Evolutionary conservation across 1,140 invertebrate species (phyloP).

Genomic region (Diachasma alloeum): DNA sequence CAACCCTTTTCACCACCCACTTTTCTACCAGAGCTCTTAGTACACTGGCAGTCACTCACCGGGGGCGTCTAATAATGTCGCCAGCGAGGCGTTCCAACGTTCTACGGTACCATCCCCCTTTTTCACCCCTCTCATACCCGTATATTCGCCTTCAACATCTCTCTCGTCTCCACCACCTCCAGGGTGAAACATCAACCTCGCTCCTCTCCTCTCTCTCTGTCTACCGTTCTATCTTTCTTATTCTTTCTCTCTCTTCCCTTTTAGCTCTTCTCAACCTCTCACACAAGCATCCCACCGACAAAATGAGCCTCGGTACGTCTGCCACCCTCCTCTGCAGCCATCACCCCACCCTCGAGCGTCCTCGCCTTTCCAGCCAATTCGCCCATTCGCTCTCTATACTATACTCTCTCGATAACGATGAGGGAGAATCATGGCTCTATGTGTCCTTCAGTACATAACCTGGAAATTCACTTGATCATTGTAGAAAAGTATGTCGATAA

Average conservation of each 20-base stretch:
- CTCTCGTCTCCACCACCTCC: constrained; percentile 30
- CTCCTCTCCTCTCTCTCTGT: background rate
- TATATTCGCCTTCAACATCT: constrained; percentile 23
- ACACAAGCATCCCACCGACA: constrained; percentile 48
- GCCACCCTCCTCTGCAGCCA: constrained; percentile 37
- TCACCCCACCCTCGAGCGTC: constrained; percentile 3
- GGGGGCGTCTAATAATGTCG: constrained; percentile 66
- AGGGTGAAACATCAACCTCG: background rate
- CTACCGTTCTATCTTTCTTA: too few relatives aligned
- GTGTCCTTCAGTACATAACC: too few relatives aligned
- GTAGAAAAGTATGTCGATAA: too few relatives aligned
- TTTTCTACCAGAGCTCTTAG: constrained; percentile 33
- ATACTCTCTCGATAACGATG: background rate
- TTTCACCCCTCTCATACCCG: constrained; percentile 27
- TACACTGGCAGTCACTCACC: constrained; percentile 50
- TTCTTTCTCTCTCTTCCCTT: background rate
- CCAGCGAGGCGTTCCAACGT: constrained; percentile 60
- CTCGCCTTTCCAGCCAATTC: background rate
- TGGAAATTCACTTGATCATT: too few relatives aligned
- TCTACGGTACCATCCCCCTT: constrained; percentile 43
- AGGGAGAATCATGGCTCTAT: background rate
- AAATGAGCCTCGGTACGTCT: constrained; percentile 62
- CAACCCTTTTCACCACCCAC: constrained; percentile 15
- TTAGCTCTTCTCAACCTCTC: background rate
- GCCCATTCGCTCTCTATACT: background rate